Evolutionary conservation across 2,888 invertebrate genomes (phyloP), one percentile per base, ranked within the genome.

Genomic region (Troglohyphantes excavatus): DNA sequence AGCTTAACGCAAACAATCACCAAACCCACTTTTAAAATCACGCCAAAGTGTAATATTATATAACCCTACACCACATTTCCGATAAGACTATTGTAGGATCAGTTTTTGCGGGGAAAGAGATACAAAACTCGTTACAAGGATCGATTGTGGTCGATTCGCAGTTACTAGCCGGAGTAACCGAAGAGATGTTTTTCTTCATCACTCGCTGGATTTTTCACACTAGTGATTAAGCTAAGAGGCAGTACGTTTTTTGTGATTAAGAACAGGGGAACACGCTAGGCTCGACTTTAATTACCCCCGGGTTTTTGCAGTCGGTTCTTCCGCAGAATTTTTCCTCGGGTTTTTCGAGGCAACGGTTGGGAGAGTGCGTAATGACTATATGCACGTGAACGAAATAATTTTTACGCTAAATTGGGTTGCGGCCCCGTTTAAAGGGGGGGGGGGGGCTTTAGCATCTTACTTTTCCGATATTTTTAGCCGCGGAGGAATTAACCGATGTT

Each of bases 221-320:
- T 33, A 59, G 79, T 79, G 86, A 86, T 86, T 86, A 86, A 86
- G 78, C 70, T 86, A 79, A 87, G 79, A 79, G 86, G 70, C n/a
- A 19, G 33, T 33, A 5, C 27, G 26, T 61, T 79, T 72, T 79
- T 63, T 68, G 53, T 87, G 87, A 87, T 87, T 87, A 87, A 87
- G 79, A 68, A 59, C 53, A 19, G 39, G 33, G 43, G 73, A 65
- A 23, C 59, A 33, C 67, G 78, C 78, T 43, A 65, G 21, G 65
- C 65, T 78, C 23, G 19, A 33, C 73, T 87, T 87, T 81, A 87
- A 81, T 87, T 87, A 87, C 65, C 67, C 26, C 23, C 61, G 70
- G 23, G 63, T 73, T 46, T 61, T 21, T 21, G 3, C 11, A 17
- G 65, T 26, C 2, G 17, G 13, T 53, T 53, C n/a, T 53, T 53